These are phyloP conservation scores for Bruchidius siliquastri DNA, from an alignment of 2,888 invertebrate species.

Conservation along the genomic window DNA sequence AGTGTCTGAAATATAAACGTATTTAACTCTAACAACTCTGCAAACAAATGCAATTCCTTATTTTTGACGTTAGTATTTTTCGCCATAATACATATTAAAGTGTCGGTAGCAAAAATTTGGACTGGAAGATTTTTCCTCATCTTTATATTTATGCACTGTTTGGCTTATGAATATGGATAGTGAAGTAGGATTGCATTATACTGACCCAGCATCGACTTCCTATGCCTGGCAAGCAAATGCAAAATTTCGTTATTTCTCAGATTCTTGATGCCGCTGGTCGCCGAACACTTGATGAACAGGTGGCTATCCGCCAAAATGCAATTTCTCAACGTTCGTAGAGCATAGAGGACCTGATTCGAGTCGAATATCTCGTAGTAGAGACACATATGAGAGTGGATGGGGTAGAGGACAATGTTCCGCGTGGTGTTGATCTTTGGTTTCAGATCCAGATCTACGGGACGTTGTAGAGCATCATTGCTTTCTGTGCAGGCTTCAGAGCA, in stretches of 20 bases:
- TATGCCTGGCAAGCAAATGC: constrained; percentile 65
- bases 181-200: no score
- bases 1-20: no score
- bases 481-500: constrained; percentile 36
- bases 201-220: constrained; percentile 69
- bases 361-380: constrained; percentile 78
- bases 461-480: constrained; percentile 11
- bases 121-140: no score
- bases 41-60: no score
- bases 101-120: no score
- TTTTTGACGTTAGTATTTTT: no score
- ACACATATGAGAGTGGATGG: constrained; percentile 78
- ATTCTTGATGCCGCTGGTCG: constrained; percentile 67
- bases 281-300: constrained; percentile 68
- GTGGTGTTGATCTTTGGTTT: constrained; percentile 31
- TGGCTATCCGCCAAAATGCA: constrained; percentile 67
- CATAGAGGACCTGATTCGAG: constrained; percentile 67
- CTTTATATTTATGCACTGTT: no score
- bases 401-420: constrained; percentile 55
- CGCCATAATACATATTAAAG: no score
- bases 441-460: constrained; percentile 35
- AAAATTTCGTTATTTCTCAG: constrained; percentile 53
- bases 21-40: no score
- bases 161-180: no score
- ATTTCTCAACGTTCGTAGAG: constrained; percentile 68